phyloP scores from a whole-genome alignment of 1,140 invertebrate species.

The Drosophila saltans region DNA sequence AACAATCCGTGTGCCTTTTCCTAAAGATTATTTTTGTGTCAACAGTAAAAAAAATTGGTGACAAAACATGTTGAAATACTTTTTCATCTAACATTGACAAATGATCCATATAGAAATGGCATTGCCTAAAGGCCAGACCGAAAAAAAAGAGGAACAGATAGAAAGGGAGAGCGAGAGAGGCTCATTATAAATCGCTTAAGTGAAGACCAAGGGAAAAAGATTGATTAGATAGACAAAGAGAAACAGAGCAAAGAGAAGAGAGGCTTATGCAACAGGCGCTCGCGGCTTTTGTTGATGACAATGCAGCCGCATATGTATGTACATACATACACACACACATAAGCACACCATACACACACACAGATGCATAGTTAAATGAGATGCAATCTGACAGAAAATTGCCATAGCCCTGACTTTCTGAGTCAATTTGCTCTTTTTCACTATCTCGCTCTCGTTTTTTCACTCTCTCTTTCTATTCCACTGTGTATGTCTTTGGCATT shows the following conservation, averaged over 20 bases:
- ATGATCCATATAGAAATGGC: conserved; percentile 8
- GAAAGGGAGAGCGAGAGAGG: background rate
- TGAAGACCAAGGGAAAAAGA: conserved; percentile 10
- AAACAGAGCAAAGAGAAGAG: background rate
- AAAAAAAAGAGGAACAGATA: conserved; percentile 10
- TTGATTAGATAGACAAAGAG: background rate
- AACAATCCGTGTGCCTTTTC: too few relatives aligned
- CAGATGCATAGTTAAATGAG: conserved; percentile 10
- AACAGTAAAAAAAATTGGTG: background rate
- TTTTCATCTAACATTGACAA: background rate
- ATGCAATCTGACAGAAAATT: conserved; percentile 25
- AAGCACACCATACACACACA: conserved; percentile 19
- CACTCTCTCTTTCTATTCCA: background rate
- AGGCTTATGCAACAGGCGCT: conserved; percentile 8
- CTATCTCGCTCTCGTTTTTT: background rate
- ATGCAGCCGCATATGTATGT: conserved; percentile 24
- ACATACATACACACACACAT: conserved; percentile 18
- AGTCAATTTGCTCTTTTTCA: conserved; percentile 17
- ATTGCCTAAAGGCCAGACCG: conserved; percentile 1
- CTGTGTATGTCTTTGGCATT: background rate
- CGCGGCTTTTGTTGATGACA: conserved; percentile 42
- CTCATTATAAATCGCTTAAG: conserved; percentile 10
- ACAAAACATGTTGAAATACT: background rate
- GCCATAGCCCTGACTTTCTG: conserved; percentile 43
- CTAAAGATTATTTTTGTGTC: too few relatives aligned